Evolutionary conservation across 2,888 invertebrate genomes (phyloP), one percentile per base, ranked within the genome.

Genomic region (Esperia sulphurella): DNA sequence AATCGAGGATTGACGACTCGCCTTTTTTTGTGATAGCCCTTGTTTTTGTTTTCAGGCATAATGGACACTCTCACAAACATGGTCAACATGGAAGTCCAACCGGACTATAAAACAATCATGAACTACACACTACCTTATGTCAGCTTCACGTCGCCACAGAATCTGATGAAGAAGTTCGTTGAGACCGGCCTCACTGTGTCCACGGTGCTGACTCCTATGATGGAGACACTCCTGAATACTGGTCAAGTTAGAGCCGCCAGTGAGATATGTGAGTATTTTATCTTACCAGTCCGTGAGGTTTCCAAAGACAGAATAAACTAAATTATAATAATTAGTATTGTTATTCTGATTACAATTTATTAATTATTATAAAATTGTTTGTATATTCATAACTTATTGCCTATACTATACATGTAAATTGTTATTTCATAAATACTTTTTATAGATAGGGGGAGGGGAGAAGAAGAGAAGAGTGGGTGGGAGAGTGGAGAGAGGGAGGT

Each of bases 81-180:
- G 92, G 59, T 83, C 0, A 61, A 77, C 1, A 81, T 92, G 68
- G 78, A 87, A 0, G 88, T 93, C 0, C 79, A 78, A 14, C 87
- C 92, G 0, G 92, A 94, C 63, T 82, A 83, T 53, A 91, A 92
- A 8, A 93, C 93, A 0, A 68, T 94, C 43, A 66, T 79, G 29
- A 66, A 83, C 0, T 92, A 92, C 59, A 78, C 92, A 0, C 60
- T 93, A 3, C 93, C 93, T 0, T 81, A 84, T 53, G 88, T 91
- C 33, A 86, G 90, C 56, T 83, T 89, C 46, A 81, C 76, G 0
- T 83, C 91, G 10, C 83, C 90, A 0, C 78, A 85, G 65, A 77
- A 83, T 43, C 59, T 91, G 43, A 78, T 92, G 71, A 84, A 83
- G 69, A 91, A 90, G 65, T 82, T 92, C 48, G 59, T 70, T n/a